Evolutionary conservation across 2,113 vertebrate genomes (phyloP).

Genomic region (Anoura caudifer): DNA sequence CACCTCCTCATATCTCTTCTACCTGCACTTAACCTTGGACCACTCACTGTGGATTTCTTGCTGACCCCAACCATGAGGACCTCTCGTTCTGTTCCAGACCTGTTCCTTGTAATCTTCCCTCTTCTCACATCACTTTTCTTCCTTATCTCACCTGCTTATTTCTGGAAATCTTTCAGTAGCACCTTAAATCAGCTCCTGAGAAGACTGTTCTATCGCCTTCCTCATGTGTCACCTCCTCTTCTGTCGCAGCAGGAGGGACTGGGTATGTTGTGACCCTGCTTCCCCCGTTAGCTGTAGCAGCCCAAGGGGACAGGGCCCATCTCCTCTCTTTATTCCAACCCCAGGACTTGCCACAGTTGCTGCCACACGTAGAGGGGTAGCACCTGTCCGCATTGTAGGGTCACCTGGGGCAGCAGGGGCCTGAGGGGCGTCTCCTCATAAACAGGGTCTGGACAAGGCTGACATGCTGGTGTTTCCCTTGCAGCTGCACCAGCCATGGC

Average conservation of each 20-base stretch:
- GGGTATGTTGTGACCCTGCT: neutral
- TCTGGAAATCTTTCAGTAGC: neutral
- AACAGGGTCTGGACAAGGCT: neutral
- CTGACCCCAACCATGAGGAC: no score
- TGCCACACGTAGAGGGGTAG: neutral
- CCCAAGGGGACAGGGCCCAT: no score
- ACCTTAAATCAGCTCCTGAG: neutral
- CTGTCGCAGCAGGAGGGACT: no score
- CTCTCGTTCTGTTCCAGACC: neutral
- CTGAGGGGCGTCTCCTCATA: neutral
- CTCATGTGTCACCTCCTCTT: neutral
- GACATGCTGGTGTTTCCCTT: neutral
- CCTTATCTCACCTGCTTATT: neutral
- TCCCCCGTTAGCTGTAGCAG: neutral
- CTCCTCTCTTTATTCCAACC: neutral
- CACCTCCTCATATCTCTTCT: neutral
- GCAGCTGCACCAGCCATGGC: neutral
- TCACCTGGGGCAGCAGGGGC: neutral
- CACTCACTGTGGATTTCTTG: accelerated
- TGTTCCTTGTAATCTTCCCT: neutral
- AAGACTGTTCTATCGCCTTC: neutral
- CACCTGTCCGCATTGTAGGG: accelerated
- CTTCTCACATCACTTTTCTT: neutral
- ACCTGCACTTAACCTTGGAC: accelerated
- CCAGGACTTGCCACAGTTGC: accelerated